These are phyloP conservation scores for Frieseomelitta varia DNA, from an alignment of 1,140 invertebrate genomes.

Conservation along the genomic window DNA sequence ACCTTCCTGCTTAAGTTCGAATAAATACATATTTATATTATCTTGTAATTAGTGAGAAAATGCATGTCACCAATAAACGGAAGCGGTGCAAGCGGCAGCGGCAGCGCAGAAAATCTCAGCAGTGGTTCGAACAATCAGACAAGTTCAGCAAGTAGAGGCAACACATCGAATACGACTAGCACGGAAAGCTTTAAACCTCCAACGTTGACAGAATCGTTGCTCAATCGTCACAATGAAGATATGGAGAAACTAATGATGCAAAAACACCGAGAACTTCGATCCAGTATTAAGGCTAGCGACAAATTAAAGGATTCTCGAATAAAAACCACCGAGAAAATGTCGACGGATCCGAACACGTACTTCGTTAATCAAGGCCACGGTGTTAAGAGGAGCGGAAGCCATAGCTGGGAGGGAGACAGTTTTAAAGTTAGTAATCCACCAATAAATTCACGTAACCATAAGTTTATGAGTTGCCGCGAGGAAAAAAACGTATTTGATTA, in stretches of 20 bases:
- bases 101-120: constrained; percentile 84
- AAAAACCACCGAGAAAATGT: constrained; percentile 69
- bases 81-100: constrained; percentile 82
- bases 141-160: constrained; percentile 70
- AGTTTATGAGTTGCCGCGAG: neutral
- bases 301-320: constrained; percentile 77
- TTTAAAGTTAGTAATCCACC: constrained; percentile 63
- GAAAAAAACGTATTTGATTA: neutral
- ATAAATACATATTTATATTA: neutral
- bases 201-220: constrained; percentile 85
- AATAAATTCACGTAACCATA: neutral
- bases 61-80: constrained; percentile 80
- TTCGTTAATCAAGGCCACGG: constrained; percentile 60
- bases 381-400: constrained; percentile 71
- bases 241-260: constrained; percentile 91
- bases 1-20: neutral
- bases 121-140: constrained; percentile 80
- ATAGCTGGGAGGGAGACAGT: constrained; percentile 66
- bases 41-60: constrained; percentile 74
- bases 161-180: constrained; percentile 65
- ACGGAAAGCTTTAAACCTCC: constrained; percentile 80
- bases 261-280: constrained; percentile 85
- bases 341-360: constrained; percentile 28
- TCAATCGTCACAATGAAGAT: constrained; percentile 88
- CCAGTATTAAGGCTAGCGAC: constrained; percentile 80